Conservation (phyloP, 2,888 invertebrate species). For the Apamea sordens region DNA sequence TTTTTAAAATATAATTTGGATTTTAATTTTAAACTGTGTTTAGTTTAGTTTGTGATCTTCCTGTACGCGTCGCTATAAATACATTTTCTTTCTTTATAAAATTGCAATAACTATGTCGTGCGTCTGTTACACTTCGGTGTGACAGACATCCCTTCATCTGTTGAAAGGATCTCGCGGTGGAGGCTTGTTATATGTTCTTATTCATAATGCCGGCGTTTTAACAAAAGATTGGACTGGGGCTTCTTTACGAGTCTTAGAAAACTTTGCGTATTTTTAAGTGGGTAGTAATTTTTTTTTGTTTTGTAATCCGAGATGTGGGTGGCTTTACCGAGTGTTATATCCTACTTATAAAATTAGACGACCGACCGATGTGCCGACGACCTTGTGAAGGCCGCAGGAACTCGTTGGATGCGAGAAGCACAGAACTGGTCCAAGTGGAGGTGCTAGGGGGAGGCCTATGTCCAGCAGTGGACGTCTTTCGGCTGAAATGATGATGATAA, state of each 20-base stretch:
- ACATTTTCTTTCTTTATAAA: neutral
- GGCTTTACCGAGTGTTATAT: neutral
- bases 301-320: neutral
- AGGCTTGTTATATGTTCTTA: conserved; percentile 72
- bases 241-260: conserved; percentile 61
- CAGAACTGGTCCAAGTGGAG: no score
- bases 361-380: no score
- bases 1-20: no score
- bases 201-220: conserved; percentile 74
- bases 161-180: conserved; percentile 70
- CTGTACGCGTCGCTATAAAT: no score
- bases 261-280: conserved; percentile 60
- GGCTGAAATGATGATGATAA: no score
- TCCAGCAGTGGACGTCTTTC: no score
- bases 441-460: no score
- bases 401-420: no score
- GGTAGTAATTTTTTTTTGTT: conserved; percentile 50
- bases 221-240: conserved; percentile 76
- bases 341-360: no score
- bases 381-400: no score
- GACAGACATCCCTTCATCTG: conserved; percentile 56
- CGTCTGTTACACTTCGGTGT: conserved; percentile 67
- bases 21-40: no score
- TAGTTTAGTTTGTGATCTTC: no score
- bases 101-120: neutral